Conservation (phyloP, 2,888 invertebrate species). For the Gandaritis pyraliata region DNA sequence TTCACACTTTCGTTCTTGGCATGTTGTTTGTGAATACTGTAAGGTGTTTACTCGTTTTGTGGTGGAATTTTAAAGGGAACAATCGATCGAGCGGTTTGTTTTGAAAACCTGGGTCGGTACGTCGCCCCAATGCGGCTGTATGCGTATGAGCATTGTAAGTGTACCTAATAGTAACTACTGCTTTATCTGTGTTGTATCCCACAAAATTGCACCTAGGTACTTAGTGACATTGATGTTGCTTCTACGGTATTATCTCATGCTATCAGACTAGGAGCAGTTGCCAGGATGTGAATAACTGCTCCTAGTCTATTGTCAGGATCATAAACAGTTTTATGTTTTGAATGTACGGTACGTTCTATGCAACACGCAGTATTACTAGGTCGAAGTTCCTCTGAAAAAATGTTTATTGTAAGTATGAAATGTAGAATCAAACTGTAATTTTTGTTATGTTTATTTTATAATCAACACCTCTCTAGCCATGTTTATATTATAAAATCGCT, state of each 20-base stretch:
- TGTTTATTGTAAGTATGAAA: no score
- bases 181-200: conserved; percentile 23
- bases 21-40: conserved; percentile 74
- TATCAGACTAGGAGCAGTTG: conserved; percentile 9
- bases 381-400: no score
- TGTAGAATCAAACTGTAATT: no score
- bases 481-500: no score
- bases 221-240: conserved; percentile 8
- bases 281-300: no score
- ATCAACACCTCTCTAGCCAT: no score
- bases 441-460: no score
- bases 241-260: conserved; percentile 10
- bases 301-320: conserved; percentile 23
- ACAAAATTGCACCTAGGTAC: conserved; percentile 12
- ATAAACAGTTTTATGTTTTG: background rate
- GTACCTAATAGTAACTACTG: conserved; percentile 21
- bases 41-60: conserved; percentile 77
- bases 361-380: no score
- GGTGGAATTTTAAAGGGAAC: conserved; percentile 76
- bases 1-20: conserved; percentile 54
- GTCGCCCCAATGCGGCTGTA: conserved; percentile 52
- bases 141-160: conserved; percentile 55
- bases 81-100: conserved; percentile 74
- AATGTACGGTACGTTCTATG: background rate
- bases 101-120: conserved; percentile 70